Evolutionary conservation across 2,888 invertebrate genomes (phyloP).

Genomic region (Diadromus collaris): DNA sequence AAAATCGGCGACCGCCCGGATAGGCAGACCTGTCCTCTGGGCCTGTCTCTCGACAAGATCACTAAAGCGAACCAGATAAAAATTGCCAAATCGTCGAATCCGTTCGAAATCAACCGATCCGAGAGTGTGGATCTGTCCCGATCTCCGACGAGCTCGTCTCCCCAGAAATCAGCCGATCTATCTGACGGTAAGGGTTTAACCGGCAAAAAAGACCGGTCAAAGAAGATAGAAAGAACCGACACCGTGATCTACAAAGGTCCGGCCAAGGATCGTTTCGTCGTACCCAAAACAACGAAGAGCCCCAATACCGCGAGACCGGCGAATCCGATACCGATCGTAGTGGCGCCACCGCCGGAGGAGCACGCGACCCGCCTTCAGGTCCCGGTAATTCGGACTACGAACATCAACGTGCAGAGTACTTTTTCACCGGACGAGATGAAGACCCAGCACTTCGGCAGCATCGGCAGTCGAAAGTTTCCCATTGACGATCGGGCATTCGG

Average conservation of each 20-base stretch:
- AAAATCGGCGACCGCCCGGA: constrained; percentile 6
- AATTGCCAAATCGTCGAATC: background rate
- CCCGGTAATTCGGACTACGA: constrained; percentile 62
- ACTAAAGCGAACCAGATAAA: constrained; percentile 21
- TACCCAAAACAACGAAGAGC: constrained; percentile 24
- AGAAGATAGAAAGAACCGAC: constrained; percentile 70
- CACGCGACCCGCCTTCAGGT: constrained; percentile 64
- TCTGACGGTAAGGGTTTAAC: background rate
- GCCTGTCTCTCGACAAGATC: constrained; percentile 35
- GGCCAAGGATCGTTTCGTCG: constrained; percentile 53
- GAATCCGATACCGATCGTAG: constrained; percentile 50
- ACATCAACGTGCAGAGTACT: constrained; percentile 67
- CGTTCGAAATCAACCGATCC: background rate
- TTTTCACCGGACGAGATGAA: constrained; percentile 58
- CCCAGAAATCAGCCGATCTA: background rate
- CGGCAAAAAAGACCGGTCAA: constrained; percentile 41
- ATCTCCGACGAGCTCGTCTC: background rate
- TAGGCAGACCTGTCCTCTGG: constrained; percentile 49
- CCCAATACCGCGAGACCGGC: constrained; percentile 6
- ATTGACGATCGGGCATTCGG: constrained; percentile 50
- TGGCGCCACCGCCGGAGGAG: constrained; percentile 50
- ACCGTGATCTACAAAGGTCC: constrained; percentile 75
- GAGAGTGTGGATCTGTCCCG: background rate
- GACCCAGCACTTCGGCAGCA: constrained; percentile 37
- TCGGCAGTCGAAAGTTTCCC: constrained; percentile 37